These are phyloP conservation scores for Ophion obscuratus DNA, from an alignment of 2,888 invertebrate species.

Conservation along the genomic window DNA sequence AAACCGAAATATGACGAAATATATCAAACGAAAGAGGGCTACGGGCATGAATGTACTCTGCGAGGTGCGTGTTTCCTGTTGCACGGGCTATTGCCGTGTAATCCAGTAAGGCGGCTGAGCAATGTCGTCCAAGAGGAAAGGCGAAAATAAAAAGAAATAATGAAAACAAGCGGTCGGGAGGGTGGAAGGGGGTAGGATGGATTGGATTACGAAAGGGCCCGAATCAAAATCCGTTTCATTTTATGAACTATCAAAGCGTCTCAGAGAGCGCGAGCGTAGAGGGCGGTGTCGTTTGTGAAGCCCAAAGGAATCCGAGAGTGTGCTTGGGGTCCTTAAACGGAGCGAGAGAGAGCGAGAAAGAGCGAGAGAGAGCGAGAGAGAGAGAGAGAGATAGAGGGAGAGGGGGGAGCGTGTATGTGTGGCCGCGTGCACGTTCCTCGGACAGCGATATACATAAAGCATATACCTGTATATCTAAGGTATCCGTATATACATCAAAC, in stretches of 20 bases:
- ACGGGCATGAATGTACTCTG: not conserved
- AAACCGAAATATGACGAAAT: not conserved
- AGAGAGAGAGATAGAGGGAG: not conserved
- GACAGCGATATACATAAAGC: slow-evolving; percentile 30
- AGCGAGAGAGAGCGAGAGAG: not conserved
- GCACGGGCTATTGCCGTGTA: not conserved
- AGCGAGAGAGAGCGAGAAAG: slow-evolving; percentile 40
- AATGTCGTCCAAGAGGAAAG: slow-evolving; percentile 20
- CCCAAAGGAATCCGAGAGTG: slow-evolving; percentile 72
- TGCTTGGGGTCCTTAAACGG: slow-evolving; percentile 64
- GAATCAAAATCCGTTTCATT: slow-evolving; percentile 80
- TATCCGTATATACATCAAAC: slow-evolving; percentile 14
- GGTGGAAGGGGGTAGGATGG: not conserved
- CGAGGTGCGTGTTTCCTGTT: not conserved
- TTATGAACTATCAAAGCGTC: slow-evolving; percentile 78
- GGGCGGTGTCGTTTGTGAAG: slow-evolving; percentile 73
- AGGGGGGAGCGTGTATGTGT: not conserved
- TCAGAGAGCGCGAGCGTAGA: slow-evolving; percentile 63
- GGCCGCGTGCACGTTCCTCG: slow-evolving; percentile 42
- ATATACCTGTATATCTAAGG: slow-evolving; percentile 30
- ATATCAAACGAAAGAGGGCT: not conserved
- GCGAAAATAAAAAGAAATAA: slow-evolving; percentile 32
- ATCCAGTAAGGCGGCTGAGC: slow-evolving; percentile 19
- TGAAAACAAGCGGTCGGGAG: slow-evolving; percentile 21
- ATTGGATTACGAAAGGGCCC: slow-evolving; percentile 78